Evolutionary conservation across 2,797 vertebrate genomes (phyloP).

Genomic region (Cuniculus paca): DNA sequence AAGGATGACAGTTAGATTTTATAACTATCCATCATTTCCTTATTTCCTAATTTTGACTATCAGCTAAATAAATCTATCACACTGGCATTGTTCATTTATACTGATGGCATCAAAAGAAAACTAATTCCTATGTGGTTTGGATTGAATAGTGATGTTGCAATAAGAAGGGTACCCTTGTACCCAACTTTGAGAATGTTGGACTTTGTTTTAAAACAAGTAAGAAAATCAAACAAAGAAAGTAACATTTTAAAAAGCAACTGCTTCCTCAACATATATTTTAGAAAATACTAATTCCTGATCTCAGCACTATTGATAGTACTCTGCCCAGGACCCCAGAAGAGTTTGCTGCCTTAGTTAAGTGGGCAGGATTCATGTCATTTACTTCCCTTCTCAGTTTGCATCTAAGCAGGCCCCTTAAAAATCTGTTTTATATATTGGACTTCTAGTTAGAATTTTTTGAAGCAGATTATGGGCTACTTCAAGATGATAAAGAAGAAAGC

Average conservation of each 20-base stretch:
- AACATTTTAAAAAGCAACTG: neutral
- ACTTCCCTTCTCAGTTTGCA: neutral
- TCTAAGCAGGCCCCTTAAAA: neutral
- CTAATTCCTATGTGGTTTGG: neutral
- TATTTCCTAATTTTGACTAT: constrained; percentile 60
- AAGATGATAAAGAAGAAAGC: neutral
- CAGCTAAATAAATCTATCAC: constrained; percentile 14
- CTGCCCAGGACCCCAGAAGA: neutral
- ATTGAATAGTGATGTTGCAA: neutral
- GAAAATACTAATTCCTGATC: constrained; percentile 38
- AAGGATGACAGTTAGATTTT: constrained; percentile 31
- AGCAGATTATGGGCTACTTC: neutral
- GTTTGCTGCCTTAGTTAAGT: neutral
- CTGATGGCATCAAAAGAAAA: constrained; percentile 43
- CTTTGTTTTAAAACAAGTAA: constrained; percentile 55
- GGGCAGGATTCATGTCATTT: neutral
- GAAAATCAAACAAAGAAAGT: neutral
- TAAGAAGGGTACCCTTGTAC: neutral
- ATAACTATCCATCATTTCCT: constrained; percentile 32
- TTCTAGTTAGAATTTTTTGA: constrained; percentile 54
- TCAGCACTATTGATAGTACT: neutral
- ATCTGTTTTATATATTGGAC: neutral
- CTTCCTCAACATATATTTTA: neutral
- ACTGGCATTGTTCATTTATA: neutral
- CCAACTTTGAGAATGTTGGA: constrained; percentile 10